Evolutionary conservation across 2,113 vertebrate genomes (phyloP).

Genomic region (Ariopsis seemanni): DNA sequence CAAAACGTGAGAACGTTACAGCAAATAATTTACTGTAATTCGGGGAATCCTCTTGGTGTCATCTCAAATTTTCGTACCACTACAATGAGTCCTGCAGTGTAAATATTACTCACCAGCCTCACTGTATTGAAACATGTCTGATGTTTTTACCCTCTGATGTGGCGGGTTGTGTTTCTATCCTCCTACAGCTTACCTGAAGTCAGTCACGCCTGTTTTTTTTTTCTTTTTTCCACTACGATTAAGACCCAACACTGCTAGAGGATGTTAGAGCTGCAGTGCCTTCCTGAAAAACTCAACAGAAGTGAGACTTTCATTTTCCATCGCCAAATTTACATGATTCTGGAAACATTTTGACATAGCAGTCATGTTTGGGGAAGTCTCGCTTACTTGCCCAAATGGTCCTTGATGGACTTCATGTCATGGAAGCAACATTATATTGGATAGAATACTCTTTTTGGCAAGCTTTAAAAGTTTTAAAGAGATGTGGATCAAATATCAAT

Average conservation of each 20-base stretch:
- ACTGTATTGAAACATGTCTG: conserved; percentile 70
- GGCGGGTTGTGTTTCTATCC: conserved; percentile 78
- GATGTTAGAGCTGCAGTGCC: conserved; percentile 17
- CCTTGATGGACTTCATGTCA: not conserved
- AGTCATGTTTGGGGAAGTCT: not conserved
- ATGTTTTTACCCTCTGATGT: conserved; percentile 73
- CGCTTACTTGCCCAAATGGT: not conserved
- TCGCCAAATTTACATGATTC: not conserved
- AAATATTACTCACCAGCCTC: conserved; percentile 78
- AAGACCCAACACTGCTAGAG: conserved; percentile 11
- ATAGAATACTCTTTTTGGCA: not conserved
- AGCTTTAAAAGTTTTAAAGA: not conserved
- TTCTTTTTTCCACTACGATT: conserved; percentile 71
- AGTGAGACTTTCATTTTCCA: conserved; percentile 28
- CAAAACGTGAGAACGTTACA: conserved; percentile 41
- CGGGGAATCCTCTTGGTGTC: conserved; percentile 78
- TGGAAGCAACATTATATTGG: not conserved
- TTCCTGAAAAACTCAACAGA: conserved; percentile 26
- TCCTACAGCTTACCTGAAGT: conserved; percentile 81
- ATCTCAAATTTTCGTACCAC: conserved; percentile 71
- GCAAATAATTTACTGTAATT: conserved; percentile 75
- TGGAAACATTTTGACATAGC: conserved; percentile 10
- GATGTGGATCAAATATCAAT: not conserved
- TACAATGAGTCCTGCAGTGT: conserved; percentile 73
- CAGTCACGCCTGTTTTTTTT: conserved; percentile 69